Base-by-base conservation (phyloP, 2,113 vertebrate genomes). In the Uria aalge region DNA sequence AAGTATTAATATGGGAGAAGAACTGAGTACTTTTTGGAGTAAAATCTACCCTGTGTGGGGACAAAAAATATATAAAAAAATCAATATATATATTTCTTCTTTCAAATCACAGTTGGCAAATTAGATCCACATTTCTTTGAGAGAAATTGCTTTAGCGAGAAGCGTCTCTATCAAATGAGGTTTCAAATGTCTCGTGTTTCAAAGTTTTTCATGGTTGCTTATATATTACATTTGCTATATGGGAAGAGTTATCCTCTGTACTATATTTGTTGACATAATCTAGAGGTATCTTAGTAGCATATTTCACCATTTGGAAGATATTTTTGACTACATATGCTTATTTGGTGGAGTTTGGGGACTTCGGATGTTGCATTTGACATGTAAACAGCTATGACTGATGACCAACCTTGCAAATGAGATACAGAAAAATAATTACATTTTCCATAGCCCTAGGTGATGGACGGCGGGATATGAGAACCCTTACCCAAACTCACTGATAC, bases 131-230 rank as follows among this genome's bases (percentile, higher is more conserved):
- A 20, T 60, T 92, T 91, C 66, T 75, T 78, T 30, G 69, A 79
- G 84, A 81, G 77, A 82, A 95, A 95, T 85, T 85, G 68, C 86
- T 92, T 87, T 45, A 92, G 68, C 0, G 5, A 60, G 72, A 77
- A 91, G 47, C 16, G 10, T 30, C 55, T 84, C 94, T 47, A 21
- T 53, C 89, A 78, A 96, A 92, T 21, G 56, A 78, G 83, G 89
- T 95, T 96, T 92, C 91, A 91, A 81, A 75, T 85, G 87, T 26
- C 80, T 94, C 13, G 52, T 64, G 83, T 92, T 96, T 67, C 86
- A 57, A 64, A 77, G 63, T 45, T 66, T 86, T 80, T 92, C 47
- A 11, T 8, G 60, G 73, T 15, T 95, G 32, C 34, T 89, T 32
- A 10, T 34, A 52, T 81, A 84, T 89, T 1, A 23, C 57, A 68